These are phyloP conservation scores for Scomberomorus guttatus DNA, from an alignment of 2,797 vertebrate genomes.

Conservation along the genomic window DNA sequence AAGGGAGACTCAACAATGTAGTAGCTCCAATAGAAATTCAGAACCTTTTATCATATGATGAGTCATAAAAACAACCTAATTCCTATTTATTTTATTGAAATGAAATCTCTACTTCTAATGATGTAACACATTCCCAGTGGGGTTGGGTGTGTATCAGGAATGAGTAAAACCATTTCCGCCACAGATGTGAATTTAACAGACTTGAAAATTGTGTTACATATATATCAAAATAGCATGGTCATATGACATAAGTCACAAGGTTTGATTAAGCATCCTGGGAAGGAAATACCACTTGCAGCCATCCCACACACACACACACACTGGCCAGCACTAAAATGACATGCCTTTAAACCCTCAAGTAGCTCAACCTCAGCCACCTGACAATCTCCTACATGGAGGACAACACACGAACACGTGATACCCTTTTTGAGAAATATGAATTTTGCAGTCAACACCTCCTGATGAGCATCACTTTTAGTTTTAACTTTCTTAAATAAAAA, in stretches of 20 bases:
- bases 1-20: background rate
- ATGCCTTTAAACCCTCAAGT: constrained; percentile 20
- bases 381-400: background rate
- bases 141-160: background rate
- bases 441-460: background rate
- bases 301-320: constrained; percentile 7
- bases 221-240: constrained; percentile 39
- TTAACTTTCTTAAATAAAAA: background rate
- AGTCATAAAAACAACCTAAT: background rate
- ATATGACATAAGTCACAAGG: constrained; percentile 71
- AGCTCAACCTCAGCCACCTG: constrained; percentile 56
- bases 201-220: constrained; percentile 11
- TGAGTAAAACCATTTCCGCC: background rate
- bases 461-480: background rate
- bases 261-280: constrained; percentile 53
- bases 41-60: background rate
- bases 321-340: constrained; percentile 29
- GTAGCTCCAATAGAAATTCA: background rate
- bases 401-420: constrained; percentile 14
- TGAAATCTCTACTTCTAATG: background rate
- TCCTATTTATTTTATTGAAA: background rate
- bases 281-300: constrained; percentile 11
- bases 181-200: constrained; percentile 5
- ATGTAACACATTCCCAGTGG: background rate
- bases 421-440: background rate